Evolutionary conservation across 1,140 invertebrate genomes (phyloP), one percentile per base, ranked within the genome.

Genomic region (Monomorium pharaonis): DNA sequence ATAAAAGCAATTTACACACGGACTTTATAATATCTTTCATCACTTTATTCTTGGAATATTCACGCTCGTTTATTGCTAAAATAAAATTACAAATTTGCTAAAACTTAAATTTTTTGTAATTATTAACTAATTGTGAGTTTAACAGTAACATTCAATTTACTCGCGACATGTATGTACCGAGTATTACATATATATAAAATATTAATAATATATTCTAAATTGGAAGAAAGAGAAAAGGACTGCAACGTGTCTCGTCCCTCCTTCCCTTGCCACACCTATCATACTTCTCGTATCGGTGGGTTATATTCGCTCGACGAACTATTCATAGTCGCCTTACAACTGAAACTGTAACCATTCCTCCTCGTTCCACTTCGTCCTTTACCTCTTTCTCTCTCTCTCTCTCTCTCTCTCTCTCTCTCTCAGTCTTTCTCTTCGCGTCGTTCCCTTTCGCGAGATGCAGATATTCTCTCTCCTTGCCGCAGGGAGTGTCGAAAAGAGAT

Each of bases 301-400:
- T 75, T 74, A 63, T 72, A 74, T 74, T 84, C 67, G 62, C 80
- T 75, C 80, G 62, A 49, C 69, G 65, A 74, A 56, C 56, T 83
- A 83, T 83, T 83, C 80, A 74, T 69, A 74, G 67, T 75, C 80
- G 18, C 27, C 80, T 62, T 44, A 84, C 60, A 84, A 84, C 69
- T 62, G 69, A 54, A 84, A 69, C 54, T 74, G 80, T 69, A 69
- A 80, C 62, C 37, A 3, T 65, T 12, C 51, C 62, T 33, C 14
- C 80, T 75, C 69, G 14, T 58, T 69, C 33, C 62, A 47, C 37
- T 42, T 27, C 65, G 42, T 27, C 54, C 65, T 81, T 30, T 51
- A 51, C 51, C 54, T 58, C 51, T 44, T 54, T 74, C 80, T 47
- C 49, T 77, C 58, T 63, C 16, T n/a, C 18, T 54, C 67, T 27